phyloP scores from a whole-genome alignment of 2,888 invertebrate species.

The Mythimna vitellina region DNA sequence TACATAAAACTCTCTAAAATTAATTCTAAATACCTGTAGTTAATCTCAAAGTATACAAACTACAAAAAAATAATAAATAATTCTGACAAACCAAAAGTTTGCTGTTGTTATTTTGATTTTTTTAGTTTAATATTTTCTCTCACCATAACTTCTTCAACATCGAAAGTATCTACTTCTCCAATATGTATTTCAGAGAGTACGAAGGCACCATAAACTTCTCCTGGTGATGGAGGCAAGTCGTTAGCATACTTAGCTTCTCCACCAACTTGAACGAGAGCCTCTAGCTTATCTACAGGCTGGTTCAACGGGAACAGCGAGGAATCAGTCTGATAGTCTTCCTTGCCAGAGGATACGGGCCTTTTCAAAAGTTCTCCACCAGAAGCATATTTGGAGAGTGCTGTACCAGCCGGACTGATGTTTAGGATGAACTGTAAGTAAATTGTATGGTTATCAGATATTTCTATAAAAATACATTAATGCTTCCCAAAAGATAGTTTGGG shows the following conservation, averaged over 20 bases:
- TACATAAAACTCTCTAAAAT: not conserved
- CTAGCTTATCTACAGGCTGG: conserved; percentile 92
- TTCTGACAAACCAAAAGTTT: no score
- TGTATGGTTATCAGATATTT: not conserved
- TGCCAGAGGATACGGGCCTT: conserved; percentile 91
- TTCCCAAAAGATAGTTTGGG: no score
- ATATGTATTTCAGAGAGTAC: conserved; percentile 90
- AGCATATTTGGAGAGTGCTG: conserved; percentile 76
- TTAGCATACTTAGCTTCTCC: conserved; percentile 93
- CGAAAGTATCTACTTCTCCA: conserved; percentile 91
- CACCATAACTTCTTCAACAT: conserved; percentile 91
- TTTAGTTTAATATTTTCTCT: conserved; percentile 57
- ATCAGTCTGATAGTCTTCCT: conserved; percentile 91
- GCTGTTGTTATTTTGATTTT: no score
- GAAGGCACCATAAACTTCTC: conserved; percentile 93
- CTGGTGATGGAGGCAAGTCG: conserved; percentile 90
- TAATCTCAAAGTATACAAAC: no score
- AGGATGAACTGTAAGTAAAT: conserved; percentile 87
- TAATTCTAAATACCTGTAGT: no score
- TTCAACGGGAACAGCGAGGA: conserved; percentile 92
- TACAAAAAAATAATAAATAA: no score
- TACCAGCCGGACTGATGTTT: conserved; percentile 84
- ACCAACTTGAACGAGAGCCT: conserved; percentile 90
- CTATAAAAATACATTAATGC: not conserved
- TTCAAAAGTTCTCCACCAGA: conserved; percentile 89